Evolutionary conservation across 2,113 vertebrate genomes (phyloP).

Genomic region (Podiceps cristatus): DNA sequence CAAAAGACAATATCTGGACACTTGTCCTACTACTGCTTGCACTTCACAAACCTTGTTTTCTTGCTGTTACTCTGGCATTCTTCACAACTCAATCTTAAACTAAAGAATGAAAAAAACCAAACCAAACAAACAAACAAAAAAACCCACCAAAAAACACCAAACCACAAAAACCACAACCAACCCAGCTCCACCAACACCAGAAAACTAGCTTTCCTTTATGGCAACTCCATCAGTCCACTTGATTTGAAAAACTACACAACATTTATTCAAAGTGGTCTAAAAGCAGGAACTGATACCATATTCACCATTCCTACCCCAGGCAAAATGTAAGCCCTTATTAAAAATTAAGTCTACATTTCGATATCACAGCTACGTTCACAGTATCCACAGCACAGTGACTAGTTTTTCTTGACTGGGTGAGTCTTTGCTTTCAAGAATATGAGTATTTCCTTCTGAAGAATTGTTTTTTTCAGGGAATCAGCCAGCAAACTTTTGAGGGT

Average conservation of each 20-base stretch:
- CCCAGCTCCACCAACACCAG: neutral
- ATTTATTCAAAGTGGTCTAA: neutral
- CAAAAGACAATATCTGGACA: neutral
- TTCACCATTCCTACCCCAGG: neutral
- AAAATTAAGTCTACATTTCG: slow-evolving; percentile 32
- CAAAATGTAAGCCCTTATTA: slow-evolving; percentile 14
- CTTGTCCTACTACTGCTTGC: neutral
- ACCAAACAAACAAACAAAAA: too few species aligned
- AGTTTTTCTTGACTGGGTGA: neutral
- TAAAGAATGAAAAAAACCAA: neutral
- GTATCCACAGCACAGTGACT: neutral
- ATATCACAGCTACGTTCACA: neutral
- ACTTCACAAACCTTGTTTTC: neutral
- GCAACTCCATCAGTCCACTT: neutral
- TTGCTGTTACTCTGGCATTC: neutral
- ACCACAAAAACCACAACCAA: neutral
- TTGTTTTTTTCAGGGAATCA: neutral
- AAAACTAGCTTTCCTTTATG: neutral
- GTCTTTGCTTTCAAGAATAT: neutral
- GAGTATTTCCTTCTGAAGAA: neutral
- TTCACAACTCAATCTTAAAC: neutral
- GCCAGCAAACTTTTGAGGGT: neutral
- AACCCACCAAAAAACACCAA: neutral
- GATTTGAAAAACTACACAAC: neutral
- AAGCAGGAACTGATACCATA: neutral